phyloP scores from a whole-genome alignment of 2,888 invertebrate species.

The Cephus nigrinus region DNA sequence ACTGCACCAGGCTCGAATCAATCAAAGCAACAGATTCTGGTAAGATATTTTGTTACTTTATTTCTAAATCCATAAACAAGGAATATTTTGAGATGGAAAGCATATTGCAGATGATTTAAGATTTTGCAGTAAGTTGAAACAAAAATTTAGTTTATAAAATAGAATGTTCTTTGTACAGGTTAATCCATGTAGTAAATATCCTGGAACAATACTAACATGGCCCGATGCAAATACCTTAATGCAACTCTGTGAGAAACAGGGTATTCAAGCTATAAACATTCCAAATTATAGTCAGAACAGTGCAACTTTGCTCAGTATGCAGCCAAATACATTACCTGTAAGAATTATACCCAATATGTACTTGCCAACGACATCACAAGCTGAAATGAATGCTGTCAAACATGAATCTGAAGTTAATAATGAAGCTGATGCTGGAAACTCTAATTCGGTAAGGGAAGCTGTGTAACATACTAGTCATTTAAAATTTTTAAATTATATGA shows the following conservation, averaged over 20 bases:
- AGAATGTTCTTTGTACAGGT: constrained; percentile 31
- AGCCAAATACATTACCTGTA: constrained; percentile 52
- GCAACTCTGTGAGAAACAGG: constrained; percentile 58
- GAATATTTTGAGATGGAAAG: neutral
- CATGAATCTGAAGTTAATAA: constrained; percentile 37
- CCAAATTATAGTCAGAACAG: constrained; percentile 61
- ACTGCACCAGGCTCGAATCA: constrained; percentile 44
- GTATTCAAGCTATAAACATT: constrained; percentile 60
- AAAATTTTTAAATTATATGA: neutral
- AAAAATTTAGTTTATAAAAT: neutral
- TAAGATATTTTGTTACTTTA: constrained; percentile 23
- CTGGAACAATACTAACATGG: constrained; percentile 55
- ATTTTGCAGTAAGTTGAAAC: neutral
- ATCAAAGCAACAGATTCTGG: constrained; percentile 47
- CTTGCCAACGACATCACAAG: constrained; percentile 47
- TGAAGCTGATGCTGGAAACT: constrained; percentile 39
- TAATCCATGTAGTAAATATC: constrained; percentile 54
- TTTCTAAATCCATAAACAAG: neutral
- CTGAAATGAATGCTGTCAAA: constrained; percentile 38
- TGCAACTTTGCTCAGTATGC: constrained; percentile 47
- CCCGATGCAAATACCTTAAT: constrained; percentile 57
- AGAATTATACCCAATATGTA: constrained; percentile 58
- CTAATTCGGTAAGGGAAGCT: constrained; percentile 31
- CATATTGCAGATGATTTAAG: neutral
- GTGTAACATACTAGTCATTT: neutral